Conservation (phyloP, 1,140 invertebrate genomes). For the Zaprionus lachaisei region DNA sequence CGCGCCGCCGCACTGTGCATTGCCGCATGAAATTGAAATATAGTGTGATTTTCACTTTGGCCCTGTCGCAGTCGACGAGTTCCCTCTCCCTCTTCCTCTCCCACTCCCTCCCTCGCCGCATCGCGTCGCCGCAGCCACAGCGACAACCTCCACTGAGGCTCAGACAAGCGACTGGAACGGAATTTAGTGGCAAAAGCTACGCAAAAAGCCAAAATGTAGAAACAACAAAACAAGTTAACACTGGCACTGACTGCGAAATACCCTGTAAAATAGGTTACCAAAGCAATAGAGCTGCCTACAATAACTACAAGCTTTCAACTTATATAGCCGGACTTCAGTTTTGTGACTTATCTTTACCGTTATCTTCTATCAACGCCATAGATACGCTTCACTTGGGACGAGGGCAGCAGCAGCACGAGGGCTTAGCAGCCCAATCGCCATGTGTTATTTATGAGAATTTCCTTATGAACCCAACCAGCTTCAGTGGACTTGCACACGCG, state of each 20-base stretch:
- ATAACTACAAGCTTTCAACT: background rate
- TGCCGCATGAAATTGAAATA: conserved; percentile 82
- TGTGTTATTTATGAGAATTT: conserved; percentile 76
- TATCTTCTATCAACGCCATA: background rate
- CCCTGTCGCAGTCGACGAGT: conserved; percentile 27
- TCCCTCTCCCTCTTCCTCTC: background rate
- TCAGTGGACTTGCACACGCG: conserved; percentile 24
- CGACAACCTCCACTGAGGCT: background rate
- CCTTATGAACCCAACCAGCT: conserved; percentile 48
- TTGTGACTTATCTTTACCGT: background rate
- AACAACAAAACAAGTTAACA: conserved; percentile 29
- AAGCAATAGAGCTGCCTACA: background rate
- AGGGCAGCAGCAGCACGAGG: background rate
- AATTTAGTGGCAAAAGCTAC: conserved; percentile 71
- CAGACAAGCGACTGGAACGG: conserved; percentile 40
- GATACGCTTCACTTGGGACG: background rate
- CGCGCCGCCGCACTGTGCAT: conserved; percentile 67
- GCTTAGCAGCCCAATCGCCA: conserved; percentile 60
- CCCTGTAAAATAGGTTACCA: conserved; percentile 13
- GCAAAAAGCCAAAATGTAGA: conserved; percentile 45
- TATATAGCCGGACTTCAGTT: no score
- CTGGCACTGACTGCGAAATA: conserved; percentile 15
- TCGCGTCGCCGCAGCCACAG: background rate
- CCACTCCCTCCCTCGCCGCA: background rate
- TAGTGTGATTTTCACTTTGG: conserved; percentile 82